Evolutionary conservation across 2,113 vertebrate species (phyloP).

Genomic region (Myrmecobius fasciatus): DNA sequence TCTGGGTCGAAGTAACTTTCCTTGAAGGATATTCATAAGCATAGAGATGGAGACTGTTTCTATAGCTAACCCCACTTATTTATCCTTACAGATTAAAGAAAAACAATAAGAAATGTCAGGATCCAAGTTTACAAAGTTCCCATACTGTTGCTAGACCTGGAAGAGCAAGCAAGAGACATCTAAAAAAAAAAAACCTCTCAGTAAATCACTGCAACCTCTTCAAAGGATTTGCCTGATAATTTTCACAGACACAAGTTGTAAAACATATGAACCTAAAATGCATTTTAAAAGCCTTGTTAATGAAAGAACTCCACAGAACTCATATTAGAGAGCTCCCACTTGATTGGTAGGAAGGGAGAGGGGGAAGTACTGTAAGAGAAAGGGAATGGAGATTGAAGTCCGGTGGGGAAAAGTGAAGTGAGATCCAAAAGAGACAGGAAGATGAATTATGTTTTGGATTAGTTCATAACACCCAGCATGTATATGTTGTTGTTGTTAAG

Average conservation of each 20-base stretch:
- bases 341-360: background rate
- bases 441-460: background rate
- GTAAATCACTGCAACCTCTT: background rate
- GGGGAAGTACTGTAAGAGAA: background rate
- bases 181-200: no score
- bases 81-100: background rate
- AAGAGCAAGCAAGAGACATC: background rate
- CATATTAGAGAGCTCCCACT: background rate
- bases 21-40: background rate
- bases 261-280: conserved; percentile 42
- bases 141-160: background rate
- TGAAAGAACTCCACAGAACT: conserved; percentile 55
- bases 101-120: background rate
- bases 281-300: conserved; percentile 65
- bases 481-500: background rate
- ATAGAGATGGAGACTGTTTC: background rate
- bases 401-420: background rate
- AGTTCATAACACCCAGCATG: background rate
- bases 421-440: background rate
- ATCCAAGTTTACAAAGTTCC: background rate
- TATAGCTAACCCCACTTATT: background rate
- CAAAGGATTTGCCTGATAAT: conserved; percentile 34
- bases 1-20: background rate
- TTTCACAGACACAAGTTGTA: conserved; percentile 54
- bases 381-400: background rate